phyloP scores from a whole-genome alignment of 1,140 invertebrate species.

The Pomphorhynchus laevis region DNA sequence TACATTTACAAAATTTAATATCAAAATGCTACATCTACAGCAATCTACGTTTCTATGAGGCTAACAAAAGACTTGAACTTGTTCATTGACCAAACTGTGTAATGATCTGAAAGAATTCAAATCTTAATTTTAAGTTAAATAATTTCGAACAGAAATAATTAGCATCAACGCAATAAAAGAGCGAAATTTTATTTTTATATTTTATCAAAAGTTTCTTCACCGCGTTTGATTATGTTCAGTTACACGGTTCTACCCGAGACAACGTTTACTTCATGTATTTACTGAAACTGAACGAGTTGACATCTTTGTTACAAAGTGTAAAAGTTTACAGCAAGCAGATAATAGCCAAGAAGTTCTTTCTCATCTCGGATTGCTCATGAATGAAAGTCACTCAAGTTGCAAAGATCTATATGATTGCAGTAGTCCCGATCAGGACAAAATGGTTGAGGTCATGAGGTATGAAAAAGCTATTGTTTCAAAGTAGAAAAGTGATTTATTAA shows the following conservation, averaged over 20 bases:
- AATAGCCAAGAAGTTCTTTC: constrained; percentile 20
- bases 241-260: constrained; percentile 33
- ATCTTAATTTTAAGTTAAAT: too few species aligned
- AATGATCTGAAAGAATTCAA: too few species aligned
- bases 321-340: constrained; percentile 26
- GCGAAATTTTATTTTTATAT: constrained; percentile 2
- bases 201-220: constrained; percentile 1
- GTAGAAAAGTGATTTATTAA: too few species aligned
- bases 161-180: too few species aligned
- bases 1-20: too few species aligned
- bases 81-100: too few species aligned
- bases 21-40: too few species aligned
- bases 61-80: too few species aligned
- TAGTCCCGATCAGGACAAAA: constrained; percentile 42
- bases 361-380: constrained; percentile 44
- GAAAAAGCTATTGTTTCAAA: constrained; percentile 8
- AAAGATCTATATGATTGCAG: constrained; percentile 60
- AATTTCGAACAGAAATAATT: too few species aligned
- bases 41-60: too few species aligned
- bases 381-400: constrained; percentile 46
- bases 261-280: constrained; percentile 56
- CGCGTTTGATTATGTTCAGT: constrained; percentile 15
- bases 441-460: constrained; percentile 37
- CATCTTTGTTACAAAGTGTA: constrained; percentile 34
- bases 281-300: constrained; percentile 35